phyloP scores from a whole-genome alignment of 2,113 vertebrate genomes.

The Callorhinus ursinus region DNA sequence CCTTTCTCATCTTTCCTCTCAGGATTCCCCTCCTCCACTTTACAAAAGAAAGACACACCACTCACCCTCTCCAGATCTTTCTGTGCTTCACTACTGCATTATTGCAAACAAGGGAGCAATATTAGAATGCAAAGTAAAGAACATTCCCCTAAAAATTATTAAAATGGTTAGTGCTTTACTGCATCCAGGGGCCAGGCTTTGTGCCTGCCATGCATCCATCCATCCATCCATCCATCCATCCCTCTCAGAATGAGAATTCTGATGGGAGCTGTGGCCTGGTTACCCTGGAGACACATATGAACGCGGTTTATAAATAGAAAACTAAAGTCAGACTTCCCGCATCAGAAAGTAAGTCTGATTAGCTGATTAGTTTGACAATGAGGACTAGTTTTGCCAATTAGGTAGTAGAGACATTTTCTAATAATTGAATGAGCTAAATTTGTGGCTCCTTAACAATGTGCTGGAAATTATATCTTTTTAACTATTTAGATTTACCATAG shows the following conservation, averaged over 20 bases:
- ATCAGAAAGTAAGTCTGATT: slow-evolving; percentile 25
- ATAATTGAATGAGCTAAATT: neutral
- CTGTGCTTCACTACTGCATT: neutral
- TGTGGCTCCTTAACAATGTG: slow-evolving; percentile 8
- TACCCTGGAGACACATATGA: neutral
- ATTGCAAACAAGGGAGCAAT: neutral
- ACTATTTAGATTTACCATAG: neutral
- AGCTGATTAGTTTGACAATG: slow-evolving; percentile 8
- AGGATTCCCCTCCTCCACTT: neutral
- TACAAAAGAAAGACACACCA: neutral
- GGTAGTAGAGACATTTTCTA: neutral
- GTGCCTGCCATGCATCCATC: neutral
- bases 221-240: neutral
- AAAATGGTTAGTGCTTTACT: neutral
- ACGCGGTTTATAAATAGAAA: slow-evolving; percentile 34
- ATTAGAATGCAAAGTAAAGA: neutral
- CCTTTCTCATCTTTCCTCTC: neutral
- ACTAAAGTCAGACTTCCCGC: neutral
- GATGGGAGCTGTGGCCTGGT: neutral
- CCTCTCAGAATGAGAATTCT: neutral
- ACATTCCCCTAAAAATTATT: neutral
- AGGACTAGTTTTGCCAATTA: slow-evolving; percentile 21
- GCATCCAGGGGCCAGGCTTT: neutral
- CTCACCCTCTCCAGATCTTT: neutral
- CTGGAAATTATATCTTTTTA: slow-evolving; percentile 41